These are phyloP conservation scores for Popillia japonica DNA, from an alignment of 1,140 invertebrate species.

Conservation along the genomic window DNA sequence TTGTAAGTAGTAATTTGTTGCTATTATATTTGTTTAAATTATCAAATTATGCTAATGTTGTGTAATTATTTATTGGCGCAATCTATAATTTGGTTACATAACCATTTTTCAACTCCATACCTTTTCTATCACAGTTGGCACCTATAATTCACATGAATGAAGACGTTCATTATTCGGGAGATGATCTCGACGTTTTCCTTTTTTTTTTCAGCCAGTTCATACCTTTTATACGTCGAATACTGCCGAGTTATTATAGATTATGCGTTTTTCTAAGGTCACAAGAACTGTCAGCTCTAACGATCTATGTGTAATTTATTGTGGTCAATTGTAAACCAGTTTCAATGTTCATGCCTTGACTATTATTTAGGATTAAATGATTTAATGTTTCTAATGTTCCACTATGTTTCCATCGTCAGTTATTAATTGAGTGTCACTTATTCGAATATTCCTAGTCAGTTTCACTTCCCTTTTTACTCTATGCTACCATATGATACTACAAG, in stretches of 20 bases:
- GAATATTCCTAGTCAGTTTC: conserved; percentile 16
- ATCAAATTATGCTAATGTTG: neutral
- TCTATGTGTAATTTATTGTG: conserved; percentile 16
- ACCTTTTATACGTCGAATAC: neutral
- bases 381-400: conserved; percentile 16
- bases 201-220: neutral
- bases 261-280: conserved; percentile 12
- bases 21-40: conserved; percentile 21
- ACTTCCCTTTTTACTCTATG: neutral
- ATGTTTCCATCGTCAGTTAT: conserved; percentile 24
- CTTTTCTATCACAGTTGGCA: neutral
- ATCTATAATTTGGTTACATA: conserved; percentile 9
- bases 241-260: conserved; percentile 16
- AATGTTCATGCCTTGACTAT: conserved; percentile 3
- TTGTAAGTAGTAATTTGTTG: neutral
- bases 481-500: neutral
- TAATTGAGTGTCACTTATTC: conserved; percentile 10
- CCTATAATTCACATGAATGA: neutral
- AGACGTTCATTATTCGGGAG: conserved; percentile 20
- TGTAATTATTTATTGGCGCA: neutral
- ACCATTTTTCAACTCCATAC: neutral
- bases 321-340: conserved; percentile 27
- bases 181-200: neutral
- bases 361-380: conserved; percentile 24
- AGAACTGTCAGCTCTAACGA: conserved; percentile 2